Base-by-base conservation (phyloP, 2,888 invertebrate genomes). In the Pachymerium ferrugineum region DNA sequence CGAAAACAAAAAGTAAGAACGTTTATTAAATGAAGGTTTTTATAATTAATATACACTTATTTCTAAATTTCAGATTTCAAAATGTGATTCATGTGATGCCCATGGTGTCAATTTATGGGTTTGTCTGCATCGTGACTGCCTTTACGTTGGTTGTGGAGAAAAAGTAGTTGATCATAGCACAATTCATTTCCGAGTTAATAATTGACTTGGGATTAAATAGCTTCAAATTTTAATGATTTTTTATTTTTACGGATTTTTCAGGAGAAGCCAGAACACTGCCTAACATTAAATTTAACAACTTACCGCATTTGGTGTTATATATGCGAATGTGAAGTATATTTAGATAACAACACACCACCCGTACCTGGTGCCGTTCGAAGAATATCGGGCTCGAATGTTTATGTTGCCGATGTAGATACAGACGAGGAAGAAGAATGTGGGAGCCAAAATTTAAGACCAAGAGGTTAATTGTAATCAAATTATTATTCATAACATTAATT, bases 291-390 rank as follows among this genome's bases (percentile, higher is more conserved):
- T 82, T 83, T 94, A 74, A 89, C 90, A 0, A 93, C 92, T 0
- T 87, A 90, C 80, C 85, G 94, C 77, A 88, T 94, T 79, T 95
- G 95, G 94, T 96, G 95, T 83, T 93, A 93, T 80, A 82, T 87
- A 76, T 96, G 95, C 85, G 89, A 93, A 79, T 86, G 85, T 73
- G 95, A 96, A 83, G 91, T 95, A 0, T 89, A 89, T 80, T 83
- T 85, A 76, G 84, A 84, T 67, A 80, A 79, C 76, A 84, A 83
- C 77, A 79, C 78, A 68, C 84, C 86, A 75, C 79, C 81, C 22
- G 73, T 81, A 81, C 74, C 74, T 16, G 71, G 76, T 70, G 72
- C 75, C 68, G 70, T 74, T 69, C 72, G 74, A 72, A 75, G 74
- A 35, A 75, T 76, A 28, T 74, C 75, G 25, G 54, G 72, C 3